Conservation (phyloP, 2,113 vertebrate species). For the Xenopus tropicalis region DNA sequence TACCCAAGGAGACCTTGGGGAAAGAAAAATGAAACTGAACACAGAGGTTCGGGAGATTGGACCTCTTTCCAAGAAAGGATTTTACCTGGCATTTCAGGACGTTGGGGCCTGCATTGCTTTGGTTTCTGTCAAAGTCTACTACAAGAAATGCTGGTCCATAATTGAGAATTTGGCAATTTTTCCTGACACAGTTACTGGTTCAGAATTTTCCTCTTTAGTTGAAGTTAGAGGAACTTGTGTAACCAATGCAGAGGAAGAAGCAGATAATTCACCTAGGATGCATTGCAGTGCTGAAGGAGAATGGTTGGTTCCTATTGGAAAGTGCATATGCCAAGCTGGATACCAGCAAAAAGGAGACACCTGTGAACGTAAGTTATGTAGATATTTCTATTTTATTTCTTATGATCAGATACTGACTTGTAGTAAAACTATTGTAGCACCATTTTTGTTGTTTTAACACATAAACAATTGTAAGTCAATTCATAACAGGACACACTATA, state of each 20-base stretch:
- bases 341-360: constrained; percentile 97
- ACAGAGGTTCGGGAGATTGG: constrained; percentile 97
- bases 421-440: background rate
- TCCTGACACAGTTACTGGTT: constrained; percentile 97
- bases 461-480: background rate
- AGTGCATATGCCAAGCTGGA: constrained; percentile 97
- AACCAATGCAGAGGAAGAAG: constrained; percentile 91
- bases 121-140: constrained; percentile 98
- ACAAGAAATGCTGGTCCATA: constrained; percentile 99
- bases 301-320: constrained; percentile 98
- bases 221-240: constrained; percentile 95
- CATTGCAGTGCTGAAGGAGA: constrained; percentile 98
- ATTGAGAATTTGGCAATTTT: constrained; percentile 98
- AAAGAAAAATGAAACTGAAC: constrained; percentile 99
- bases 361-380: constrained; percentile 89
- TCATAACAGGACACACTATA: no score
- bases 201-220: constrained; percentile 97
- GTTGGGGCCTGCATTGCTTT: constrained; percentile 97
- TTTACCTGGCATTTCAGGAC: constrained; percentile 99
- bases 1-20: constrained; percentile 97
- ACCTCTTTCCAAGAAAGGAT: constrained; percentile 91
- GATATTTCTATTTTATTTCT: constrained; percentile 17
- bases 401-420: background rate
- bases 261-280: constrained; percentile 96
- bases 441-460: background rate